These are phyloP conservation scores for Uria lomvia DNA, from an alignment of 2,113 vertebrate genomes.

Conservation along the genomic window DNA sequence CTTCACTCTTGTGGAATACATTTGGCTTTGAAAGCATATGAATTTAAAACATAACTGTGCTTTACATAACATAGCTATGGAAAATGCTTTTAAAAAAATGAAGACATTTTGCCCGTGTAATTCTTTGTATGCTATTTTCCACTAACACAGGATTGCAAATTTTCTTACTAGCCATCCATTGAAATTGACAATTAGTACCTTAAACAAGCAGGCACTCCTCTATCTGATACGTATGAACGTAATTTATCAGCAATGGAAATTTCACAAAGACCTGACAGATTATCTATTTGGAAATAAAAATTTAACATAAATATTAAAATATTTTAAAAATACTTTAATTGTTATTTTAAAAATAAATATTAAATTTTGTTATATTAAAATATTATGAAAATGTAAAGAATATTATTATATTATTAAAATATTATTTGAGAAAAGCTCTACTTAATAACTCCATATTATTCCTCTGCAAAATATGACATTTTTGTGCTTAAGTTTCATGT, in stretches of 20 bases:
- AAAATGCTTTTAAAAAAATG: neutral
- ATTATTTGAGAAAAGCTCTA: neutral
- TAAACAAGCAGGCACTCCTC: neutral
- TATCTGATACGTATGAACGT: neutral
- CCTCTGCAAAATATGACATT: neutral
- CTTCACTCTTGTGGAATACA: neutral
- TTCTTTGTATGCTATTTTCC: neutral
- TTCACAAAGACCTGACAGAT: neutral
- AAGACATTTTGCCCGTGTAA: neutral
- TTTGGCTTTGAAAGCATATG: neutral
- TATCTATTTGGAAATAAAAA: neutral
- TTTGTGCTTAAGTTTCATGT: neutral
- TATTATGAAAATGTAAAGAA: too few species aligned
- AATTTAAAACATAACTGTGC: neutral
- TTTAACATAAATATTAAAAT: too few species aligned
- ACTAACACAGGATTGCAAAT: neutral
- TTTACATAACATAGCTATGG: neutral
- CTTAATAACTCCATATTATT: neutral
- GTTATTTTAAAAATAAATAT: too few species aligned
- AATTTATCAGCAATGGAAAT: neutral
- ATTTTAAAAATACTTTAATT: too few species aligned
- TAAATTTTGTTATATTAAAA: too few species aligned
- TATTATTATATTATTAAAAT: too few species aligned
- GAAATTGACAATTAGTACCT: neutral
- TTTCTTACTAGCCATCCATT: neutral